Evolutionary conservation across 2,113 vertebrate genomes (phyloP), one percentile per base, ranked within the genome.

Genomic region (Dipodomys merriami): DNA sequence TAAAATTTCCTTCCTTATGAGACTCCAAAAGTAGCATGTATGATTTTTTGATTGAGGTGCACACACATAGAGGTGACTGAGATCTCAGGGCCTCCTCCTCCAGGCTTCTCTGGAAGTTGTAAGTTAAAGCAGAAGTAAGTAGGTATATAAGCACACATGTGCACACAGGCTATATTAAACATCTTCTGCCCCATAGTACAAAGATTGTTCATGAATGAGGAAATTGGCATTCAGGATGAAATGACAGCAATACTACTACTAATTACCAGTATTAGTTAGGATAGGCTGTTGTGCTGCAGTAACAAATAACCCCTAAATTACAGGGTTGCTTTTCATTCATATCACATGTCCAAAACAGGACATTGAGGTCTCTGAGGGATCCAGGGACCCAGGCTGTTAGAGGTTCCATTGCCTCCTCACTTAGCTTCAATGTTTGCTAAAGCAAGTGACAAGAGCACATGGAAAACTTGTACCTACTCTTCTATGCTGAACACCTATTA

Each of bases 171-270:
- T 46, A 44, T 15, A 39, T 22, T 49, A 22, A 90, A 53, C 19
- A 74, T 16, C 60, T 62, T 35, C 64, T 71, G 33, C 44, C 23
- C 25, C 60, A 39, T 6, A 57, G 46, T 53, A 29, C 76, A 86
- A 86, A 94, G 10, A 77, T 6, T 67, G 15, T n/a, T 92, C 72
- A 22, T 30, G 72, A 79, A 74, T 83, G 82, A 94, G 65, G 80
- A 81, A 93, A 78, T 3, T 16, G 25, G 22, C 35, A 11, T 25
- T 93, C 23, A 73, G 57, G 49, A 49, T 49, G 83, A 65, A 25
- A 73, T 29, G 79, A 86, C 1, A 80, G 7, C 15, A 82, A 69
- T 15, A 90, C 5, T 10, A 30, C 53, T 79, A 76, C 15, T 35
- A 35, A 33, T 57, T 86, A 44, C 84, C 49, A 25, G 18, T 46